These are phyloP conservation scores for Liodrosophila aerea DNA, from an alignment of 2,888 invertebrate species.

Conservation along the genomic window DNA sequence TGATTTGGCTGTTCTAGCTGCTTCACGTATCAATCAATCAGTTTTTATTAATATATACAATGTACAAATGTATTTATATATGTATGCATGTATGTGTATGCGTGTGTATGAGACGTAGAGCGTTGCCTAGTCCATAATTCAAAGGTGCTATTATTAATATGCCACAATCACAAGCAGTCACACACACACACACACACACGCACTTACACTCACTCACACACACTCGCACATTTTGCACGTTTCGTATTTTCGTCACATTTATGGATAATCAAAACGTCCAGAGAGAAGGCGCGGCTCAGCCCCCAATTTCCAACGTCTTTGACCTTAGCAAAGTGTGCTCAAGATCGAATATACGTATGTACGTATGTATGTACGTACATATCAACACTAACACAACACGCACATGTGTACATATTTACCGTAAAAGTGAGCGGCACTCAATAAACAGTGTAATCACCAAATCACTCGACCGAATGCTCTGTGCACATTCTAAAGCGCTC, in stretches of 20 bases:
- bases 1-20: constrained; percentile 22
- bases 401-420: constrained; percentile 9
- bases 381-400: constrained; percentile 6
- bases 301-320: constrained; percentile 45
- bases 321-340: constrained; percentile 62
- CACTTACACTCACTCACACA: not conserved
- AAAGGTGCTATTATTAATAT: not conserved
- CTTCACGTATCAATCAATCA: constrained; percentile 31
- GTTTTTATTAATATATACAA: constrained; percentile 1
- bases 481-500: constrained; percentile 47
- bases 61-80: not conserved
- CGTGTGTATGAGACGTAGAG: not conserved
- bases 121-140: not conserved
- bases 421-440: constrained; percentile 44
- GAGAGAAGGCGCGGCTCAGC: constrained; percentile 28
- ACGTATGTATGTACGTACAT: constrained; percentile 2
- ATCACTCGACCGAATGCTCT: constrained; percentile 39
- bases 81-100: constrained; percentile 1
- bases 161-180: not conserved
- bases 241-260: constrained; percentile 17
- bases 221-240: not conserved
- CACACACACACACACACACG: not conserved
- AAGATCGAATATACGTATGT: constrained; percentile 47
- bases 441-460: constrained; percentile 42
- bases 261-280: constrained; percentile 44